Base-by-base conservation (phyloP, 2,113 vertebrate species). In the Puma concolor region DNA sequence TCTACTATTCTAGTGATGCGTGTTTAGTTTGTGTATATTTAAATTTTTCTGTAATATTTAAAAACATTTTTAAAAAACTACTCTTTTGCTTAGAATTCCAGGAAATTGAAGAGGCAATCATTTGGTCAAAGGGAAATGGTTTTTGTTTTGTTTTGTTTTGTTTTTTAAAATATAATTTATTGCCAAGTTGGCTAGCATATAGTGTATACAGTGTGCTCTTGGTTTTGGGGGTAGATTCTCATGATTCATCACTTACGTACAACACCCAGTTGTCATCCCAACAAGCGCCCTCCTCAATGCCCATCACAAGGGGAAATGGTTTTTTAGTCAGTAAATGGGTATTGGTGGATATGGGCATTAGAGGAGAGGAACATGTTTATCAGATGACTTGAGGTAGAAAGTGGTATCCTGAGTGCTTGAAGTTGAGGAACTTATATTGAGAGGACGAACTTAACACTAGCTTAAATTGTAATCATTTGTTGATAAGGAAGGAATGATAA, bases 401-500 rank as follows among this genome's bases (percentile, higher is more conserved):
- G 27, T 54, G 38, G 4, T 31, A 3, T 69, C 41, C 25, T 36
- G n/a, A 41, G 19, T 50, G 14, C 19, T 92, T 83, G 38, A 67
- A 63, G 38, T 67, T 17, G 33, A 77, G 48, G 38, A 71, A 81
- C 15, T 64, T 83, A 63, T 13, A 77, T 1, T 57, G 50, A 63
- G 60, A 92, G 67, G 54, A 84, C 72, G 83, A 67, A 60, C 29
- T 38, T 87, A 87, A 86, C 6, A 69, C 64, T 23, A 83, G 27
- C 71, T 91, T 87, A 92, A 94, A 69, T 71, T 91, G 3, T 29
- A 76, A 82, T n/a, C 12, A 64, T 60, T 76, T 84, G 4, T 36
- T 91, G 21, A 76, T 90, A 95, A 97, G 80, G 79, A 90, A 90
- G 13, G 16, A 91, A 81, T 69, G 57, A 77, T 29, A 36, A 54